phyloP scores from a whole-genome alignment of 2,888 invertebrate species.

The Aricia artaxerxes region DNA sequence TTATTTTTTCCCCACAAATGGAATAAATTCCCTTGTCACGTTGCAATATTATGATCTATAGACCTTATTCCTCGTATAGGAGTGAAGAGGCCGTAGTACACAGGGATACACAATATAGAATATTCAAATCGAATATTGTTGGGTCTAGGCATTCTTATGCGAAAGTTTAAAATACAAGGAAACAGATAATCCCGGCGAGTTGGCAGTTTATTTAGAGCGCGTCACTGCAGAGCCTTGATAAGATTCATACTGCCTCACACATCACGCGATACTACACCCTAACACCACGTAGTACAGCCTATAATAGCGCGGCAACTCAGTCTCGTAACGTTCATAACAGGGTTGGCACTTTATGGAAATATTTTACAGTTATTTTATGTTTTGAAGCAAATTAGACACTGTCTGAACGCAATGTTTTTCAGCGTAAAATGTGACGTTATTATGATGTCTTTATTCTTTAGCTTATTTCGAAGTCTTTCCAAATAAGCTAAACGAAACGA shows the following conservation, averaged over 20 bases:
- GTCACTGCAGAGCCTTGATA: constrained; percentile 33
- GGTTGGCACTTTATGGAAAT: constrained; percentile 22
- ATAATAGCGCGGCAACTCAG: constrained; percentile 8
- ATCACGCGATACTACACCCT: neutral
- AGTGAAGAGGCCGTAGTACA: too few species aligned
- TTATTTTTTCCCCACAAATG: too few species aligned
- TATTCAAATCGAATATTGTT: neutral
- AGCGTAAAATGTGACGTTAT: neutral
- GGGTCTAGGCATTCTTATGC: neutral
- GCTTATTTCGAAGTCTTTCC: neutral
- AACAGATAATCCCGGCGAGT: constrained; percentile 31
- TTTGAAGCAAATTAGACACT: constrained; percentile 8
- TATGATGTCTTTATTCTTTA: neutral
- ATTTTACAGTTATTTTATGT: constrained; percentile 21
- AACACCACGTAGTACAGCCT: neutral
- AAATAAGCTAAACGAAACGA: too few species aligned
- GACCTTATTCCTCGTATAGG: too few species aligned
- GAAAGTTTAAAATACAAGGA: constrained; percentile 27
- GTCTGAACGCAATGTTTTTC: neutral
- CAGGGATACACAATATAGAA: neutral
- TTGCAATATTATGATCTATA: too few species aligned
- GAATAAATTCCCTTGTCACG: too few species aligned
- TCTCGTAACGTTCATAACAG: constrained; percentile 6
- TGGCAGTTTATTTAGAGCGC: constrained; percentile 34
- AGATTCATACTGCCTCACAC: constrained; percentile 22